phyloP scores from a whole-genome alignment of 2,113 vertebrate species.

The Nycticorax nycticorax region DNA sequence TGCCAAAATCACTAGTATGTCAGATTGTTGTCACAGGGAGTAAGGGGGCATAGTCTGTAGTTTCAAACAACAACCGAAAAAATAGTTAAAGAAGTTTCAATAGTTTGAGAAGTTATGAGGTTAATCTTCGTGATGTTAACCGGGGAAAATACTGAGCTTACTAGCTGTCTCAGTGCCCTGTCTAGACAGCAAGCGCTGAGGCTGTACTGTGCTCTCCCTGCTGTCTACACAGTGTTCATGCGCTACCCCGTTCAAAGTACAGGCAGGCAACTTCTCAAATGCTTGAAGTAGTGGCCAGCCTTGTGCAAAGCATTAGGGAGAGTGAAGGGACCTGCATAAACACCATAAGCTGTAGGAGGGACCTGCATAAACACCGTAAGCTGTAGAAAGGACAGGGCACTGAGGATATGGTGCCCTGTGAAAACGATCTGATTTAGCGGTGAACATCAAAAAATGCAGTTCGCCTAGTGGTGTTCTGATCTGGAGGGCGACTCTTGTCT shows the following conservation, averaged over 20 bases:
- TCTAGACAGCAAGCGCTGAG: background rate
- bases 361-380: background rate
- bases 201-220: background rate
- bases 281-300: background rate
- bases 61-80: background rate
- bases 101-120: background rate
- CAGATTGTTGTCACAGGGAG: background rate
- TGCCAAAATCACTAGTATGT: background rate
- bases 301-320: background rate
- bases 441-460: background rate
- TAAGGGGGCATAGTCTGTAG: background rate
- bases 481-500: background rate
- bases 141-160: background rate
- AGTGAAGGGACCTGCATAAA: background rate
- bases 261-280: background rate
- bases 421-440: background rate
- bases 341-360: too few relatives aligned
- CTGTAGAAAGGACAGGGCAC: background rate
- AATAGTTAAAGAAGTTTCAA: background rate
- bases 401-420: background rate
- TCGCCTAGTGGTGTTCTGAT: background rate
- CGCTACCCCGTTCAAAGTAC: background rate
- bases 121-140: background rate
- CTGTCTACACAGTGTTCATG: background rate
- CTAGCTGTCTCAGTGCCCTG: background rate